Evolutionary conservation across 1,140 invertebrate genomes (phyloP), one percentile per base, ranked within the genome.

Genomic region (Helicoverpa armigera): DNA sequence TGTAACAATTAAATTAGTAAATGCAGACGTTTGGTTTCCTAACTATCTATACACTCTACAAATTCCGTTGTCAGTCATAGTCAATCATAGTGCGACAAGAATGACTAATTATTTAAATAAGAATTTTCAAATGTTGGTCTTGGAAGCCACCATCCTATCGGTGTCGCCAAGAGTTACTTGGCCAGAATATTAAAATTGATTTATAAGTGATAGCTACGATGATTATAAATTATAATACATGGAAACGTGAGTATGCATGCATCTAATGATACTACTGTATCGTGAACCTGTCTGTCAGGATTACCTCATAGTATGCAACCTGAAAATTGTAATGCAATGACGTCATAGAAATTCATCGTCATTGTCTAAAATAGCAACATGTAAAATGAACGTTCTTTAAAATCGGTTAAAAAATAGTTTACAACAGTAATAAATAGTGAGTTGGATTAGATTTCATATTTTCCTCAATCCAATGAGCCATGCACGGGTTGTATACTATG

Each of bases 1-100:
- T 81, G 78, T 83, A 81, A 85, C 80, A 82, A 82, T 80, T 80
- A 84, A 79, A 67, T 75, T 80, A 84, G 60, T 87, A 87, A 88
- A 88, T 88, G 87, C 87, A 86, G 65, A 69, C 16, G 61, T 84
- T 86, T 85, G 80, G 82, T 88, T 83, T 67, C 80, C 79, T 85
- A 76, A 82, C 56, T 63, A 70, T 72, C 73, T 75, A 79, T 77
- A 74, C 72, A 58, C 70, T 79, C 73, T 61, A 83, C 61, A 82
- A 80, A 80, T 85, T 80, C 65, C 92, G 56, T 69, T 53, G 70
- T 86, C 83, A 85, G 81, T 83, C 82, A 76, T 69, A 78, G 80
- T 78, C 31, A 79, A 73, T 61, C 50, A 80, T 60, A 65, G 51
- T 75, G 53, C 48, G 29, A 74, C 14, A 58, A 35, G 53, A 35